Conservation (phyloP, 1,140 invertebrate species). For the Samia ricini region DNA sequence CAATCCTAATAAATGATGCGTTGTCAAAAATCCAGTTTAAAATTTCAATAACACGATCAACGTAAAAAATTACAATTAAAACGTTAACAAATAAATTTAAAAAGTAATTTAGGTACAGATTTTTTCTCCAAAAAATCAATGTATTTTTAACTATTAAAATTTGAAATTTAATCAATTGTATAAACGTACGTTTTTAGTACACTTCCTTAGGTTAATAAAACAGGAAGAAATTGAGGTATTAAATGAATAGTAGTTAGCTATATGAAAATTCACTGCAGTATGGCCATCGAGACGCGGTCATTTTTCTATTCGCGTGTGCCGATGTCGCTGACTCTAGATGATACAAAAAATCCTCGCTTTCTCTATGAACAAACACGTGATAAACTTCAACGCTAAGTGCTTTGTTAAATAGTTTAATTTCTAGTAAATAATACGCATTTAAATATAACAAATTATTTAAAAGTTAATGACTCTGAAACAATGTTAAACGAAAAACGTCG, state of each 20-base stretch:
- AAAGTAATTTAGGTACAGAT: too few species aligned
- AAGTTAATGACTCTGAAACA: too few species aligned
- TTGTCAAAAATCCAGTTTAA: too few species aligned
- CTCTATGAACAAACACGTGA: not conserved
- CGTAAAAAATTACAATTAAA: too few species aligned
- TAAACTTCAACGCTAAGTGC: not conserved
- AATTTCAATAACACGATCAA: too few species aligned
- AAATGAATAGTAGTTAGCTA: not conserved
- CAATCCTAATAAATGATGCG: too few species aligned
- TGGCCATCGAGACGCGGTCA: not conserved
- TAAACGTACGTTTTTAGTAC: not conserved
- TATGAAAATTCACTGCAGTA: not conserved
- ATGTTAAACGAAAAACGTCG: too few species aligned
- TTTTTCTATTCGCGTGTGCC: slow-evolving; percentile 11
- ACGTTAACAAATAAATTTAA: too few species aligned
- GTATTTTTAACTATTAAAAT: too few species aligned
- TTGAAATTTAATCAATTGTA: too few species aligned
- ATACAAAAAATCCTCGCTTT: slow-evolving; percentile 19
- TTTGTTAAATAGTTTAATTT: not conserved
- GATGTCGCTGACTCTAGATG: slow-evolving; percentile 29
- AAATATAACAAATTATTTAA: too few species aligned
- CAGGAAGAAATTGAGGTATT: not conserved
- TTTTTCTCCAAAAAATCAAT: too few species aligned
- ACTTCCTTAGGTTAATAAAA: not conserved
- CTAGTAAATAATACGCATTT: not conserved